Evolutionary conservation across 2,113 vertebrate genomes (phyloP).

Genomic region (Gymnobelideus leadbeateri): DNA sequence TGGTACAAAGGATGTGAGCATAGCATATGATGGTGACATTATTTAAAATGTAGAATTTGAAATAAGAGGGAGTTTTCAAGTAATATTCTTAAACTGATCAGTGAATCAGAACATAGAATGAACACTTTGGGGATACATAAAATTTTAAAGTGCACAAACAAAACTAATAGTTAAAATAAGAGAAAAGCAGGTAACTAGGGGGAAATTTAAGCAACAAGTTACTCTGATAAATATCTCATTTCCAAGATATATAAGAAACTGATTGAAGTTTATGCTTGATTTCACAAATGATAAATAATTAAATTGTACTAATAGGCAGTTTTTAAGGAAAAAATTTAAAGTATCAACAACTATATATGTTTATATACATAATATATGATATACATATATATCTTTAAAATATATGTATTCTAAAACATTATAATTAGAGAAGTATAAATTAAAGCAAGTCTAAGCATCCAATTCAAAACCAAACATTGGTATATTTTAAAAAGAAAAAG

Average conservation of each 20-base stretch:
- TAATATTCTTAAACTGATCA: not conserved
- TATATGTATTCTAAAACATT: not conserved
- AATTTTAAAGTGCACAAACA: not conserved
- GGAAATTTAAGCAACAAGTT: not conserved
- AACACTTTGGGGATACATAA: not conserved
- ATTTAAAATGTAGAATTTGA: not conserved
- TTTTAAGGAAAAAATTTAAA: not conserved
- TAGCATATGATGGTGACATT: not conserved
- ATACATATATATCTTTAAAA: not conserved
- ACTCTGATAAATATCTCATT: not conserved
- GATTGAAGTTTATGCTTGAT: not conserved
- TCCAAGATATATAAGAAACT: not conserved
- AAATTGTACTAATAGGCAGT: not conserved
- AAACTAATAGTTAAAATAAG: not conserved
- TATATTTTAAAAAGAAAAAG: not conserved
- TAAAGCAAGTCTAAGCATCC: not conserved
- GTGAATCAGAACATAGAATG: not conserved
- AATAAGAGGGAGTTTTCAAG: not conserved
- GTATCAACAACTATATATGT: not conserved
- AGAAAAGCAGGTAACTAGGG: not conserved
- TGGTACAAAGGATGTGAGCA: not conserved
- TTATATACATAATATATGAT: not conserved
- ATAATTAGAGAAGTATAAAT: not conserved
- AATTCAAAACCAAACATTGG: too few relatives aligned
- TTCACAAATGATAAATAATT: not conserved